Evolutionary conservation across 2,888 invertebrate genomes (phyloP).

Genomic region (Dione juno): DNA sequence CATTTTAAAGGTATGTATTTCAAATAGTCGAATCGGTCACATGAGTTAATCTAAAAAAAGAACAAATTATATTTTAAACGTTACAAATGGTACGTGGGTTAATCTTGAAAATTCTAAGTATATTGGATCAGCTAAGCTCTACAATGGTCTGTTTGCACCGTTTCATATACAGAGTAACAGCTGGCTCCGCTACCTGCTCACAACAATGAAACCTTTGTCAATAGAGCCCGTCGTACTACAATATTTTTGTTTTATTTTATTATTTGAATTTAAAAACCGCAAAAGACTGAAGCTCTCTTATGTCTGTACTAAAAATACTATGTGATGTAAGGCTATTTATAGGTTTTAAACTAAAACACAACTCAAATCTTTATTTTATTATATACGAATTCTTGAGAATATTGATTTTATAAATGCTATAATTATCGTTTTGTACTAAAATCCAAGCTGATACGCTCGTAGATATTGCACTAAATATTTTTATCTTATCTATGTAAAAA

Average conservation of each 20-base stretch:
- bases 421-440: conserved; percentile 43
- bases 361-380: conserved; percentile 2
- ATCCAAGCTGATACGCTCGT: conserved; percentile 50
- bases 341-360: not conserved
- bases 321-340: not conserved
- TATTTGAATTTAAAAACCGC: conserved; percentile 47
- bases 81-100: conserved; percentile 44
- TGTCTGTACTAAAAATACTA: conserved; percentile 16
- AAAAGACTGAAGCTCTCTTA: conserved; percentile 46
- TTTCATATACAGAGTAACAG: conserved; percentile 66
- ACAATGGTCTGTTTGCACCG: conserved; percentile 67
- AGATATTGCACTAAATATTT: conserved; percentile 57
- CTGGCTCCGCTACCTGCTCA: conserved; percentile 74
- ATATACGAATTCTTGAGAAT: not conserved
- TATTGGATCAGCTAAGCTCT: conserved; percentile 55
- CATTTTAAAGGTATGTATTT: too few species aligned
- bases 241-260: conserved; percentile 57
- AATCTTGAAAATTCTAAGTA: conserved; percentile 59
- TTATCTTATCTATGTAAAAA: conserved; percentile 75
- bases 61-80: conserved; percentile 28
- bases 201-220: conserved; percentile 71
- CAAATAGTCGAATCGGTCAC: too few species aligned
- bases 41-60: too few species aligned
- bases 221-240: conserved; percentile 62
- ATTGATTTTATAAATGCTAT: not conserved